Evolutionary conservation across 2,888 invertebrate genomes (phyloP).

Genomic region (Pammene fasciana): DNA sequence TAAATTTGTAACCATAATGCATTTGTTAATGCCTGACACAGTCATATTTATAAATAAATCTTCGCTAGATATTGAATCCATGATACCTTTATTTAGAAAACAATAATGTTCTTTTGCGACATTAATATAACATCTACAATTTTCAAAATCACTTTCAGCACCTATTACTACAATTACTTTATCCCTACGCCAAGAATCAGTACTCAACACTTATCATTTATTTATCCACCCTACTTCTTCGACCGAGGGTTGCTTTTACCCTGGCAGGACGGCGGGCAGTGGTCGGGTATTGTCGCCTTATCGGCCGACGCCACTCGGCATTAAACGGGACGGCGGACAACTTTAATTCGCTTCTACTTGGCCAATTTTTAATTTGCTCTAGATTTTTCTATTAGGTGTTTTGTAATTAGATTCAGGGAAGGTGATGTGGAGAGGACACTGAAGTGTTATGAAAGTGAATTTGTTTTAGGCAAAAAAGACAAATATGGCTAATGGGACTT

Average conservation of each 20-base stretch:
- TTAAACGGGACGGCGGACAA: slow-evolving; percentile 57
- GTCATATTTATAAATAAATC: no score
- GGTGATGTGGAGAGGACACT: neutral
- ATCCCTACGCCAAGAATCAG: slow-evolving; percentile 18
- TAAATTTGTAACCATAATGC: no score
- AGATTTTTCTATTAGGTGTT: slow-evolving; percentile 48
- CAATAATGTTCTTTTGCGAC: neutral
- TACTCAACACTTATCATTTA: slow-evolving; percentile 39
- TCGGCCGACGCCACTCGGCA: slow-evolving; percentile 69
- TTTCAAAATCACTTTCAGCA: slow-evolving; percentile 32
- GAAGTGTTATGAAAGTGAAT: neutral
- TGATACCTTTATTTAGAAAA: no score
- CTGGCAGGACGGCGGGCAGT: slow-evolving; percentile 58
- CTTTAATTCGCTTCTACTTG: slow-evolving; percentile 76
- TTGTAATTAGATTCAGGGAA: slow-evolving; percentile 20
- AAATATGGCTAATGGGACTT: neutral
- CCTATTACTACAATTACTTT: slow-evolving; percentile 23
- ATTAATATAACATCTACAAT: neutral
- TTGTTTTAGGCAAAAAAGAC: neutral
- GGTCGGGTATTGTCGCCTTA: slow-evolving; percentile 75
- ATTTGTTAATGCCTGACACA: no score
- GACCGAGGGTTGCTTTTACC: slow-evolving; percentile 65
- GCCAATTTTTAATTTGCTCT: slow-evolving; percentile 73
- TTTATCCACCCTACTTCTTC: slow-evolving; percentile 58
- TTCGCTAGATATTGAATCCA: no score